Base-by-base conservation (phyloP, 92 coral and sea anemone species). In the Epizoanthus scotinus region DNA sequence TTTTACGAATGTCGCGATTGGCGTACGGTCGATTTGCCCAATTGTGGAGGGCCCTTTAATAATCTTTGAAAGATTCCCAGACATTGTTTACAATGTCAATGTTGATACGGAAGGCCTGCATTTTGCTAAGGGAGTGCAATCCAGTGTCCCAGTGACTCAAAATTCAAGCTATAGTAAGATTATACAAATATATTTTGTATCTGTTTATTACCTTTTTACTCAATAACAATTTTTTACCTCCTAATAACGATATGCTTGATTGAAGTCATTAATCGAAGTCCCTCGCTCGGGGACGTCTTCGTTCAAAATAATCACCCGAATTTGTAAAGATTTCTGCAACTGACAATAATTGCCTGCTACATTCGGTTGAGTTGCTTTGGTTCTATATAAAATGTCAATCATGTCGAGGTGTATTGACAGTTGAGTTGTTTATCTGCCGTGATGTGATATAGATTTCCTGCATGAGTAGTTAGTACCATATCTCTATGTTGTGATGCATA, bases 21-120 rank as follows among this genome's bases (percentile, higher is more conserved):
- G 3, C 52, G 9, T 10, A 13, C 14, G 0, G 15, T 47, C 52
- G 52, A 47, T 47, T 47, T 47, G 14, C 2, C 52, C 52, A 47
- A 47, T 47, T 47, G 12, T 47, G 52, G 2, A 47, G 26, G 67
- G 5, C 27, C 25, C 14, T 22, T 20, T n/a, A 9, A 26, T n/a
- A 9, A 26, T 25, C 17, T 25, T 12, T 28, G 3, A 27, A 64
- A 12, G 44, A 63, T 63, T n/a, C 38, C 68, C 40, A 22, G 68
- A 26, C 8, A 64, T 64, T 64, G 21, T n/a, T 64, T 17, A 29
- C 6, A 64, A 64, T 34, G 40, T 34, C 40, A 34, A 34, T 64
- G 28, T 64, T 64, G 70, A 29, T 64, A 64, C 70, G 36, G 70
- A 34, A 40, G 73, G 53, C 49, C 58, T n/a, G 44, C 24, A 17